Evolutionary conservation across 2,797 vertebrate genomes (phyloP).

Genomic region (Halcyon badia): DNA sequence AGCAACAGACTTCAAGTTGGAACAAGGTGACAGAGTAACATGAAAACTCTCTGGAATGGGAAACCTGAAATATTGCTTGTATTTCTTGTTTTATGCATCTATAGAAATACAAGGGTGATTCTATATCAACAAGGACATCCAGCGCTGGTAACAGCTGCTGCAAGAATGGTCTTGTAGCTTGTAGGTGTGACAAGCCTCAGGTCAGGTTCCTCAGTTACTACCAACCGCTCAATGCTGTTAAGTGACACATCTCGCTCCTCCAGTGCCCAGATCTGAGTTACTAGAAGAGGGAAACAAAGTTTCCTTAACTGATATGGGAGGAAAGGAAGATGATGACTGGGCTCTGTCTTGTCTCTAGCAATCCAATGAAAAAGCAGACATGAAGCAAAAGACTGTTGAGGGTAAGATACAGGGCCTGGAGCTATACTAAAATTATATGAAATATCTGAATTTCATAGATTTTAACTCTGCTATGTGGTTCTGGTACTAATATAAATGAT

Average conservation of each 20-base stretch:
- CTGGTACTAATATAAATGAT: not conserved
- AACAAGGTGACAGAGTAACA: not conserved
- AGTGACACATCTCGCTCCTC: not conserved
- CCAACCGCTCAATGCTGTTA: not conserved
- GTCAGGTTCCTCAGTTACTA: not conserved
- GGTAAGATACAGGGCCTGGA: not conserved
- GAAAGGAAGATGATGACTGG: not conserved
- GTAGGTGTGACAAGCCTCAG: not conserved
- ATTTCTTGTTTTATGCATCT: not conserved
- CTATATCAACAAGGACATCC: not conserved
- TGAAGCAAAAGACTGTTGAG: not conserved
- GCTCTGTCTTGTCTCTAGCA: not conserved
- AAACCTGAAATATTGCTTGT: not conserved
- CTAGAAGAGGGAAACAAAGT: conserved; percentile 5
- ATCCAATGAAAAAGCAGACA: not conserved
- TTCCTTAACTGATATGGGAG: not conserved
- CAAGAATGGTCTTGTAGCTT: not conserved
- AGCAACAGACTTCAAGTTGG: not conserved
- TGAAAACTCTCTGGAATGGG: not conserved
- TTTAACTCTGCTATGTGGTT: conserved; percentile 20
- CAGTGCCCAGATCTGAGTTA: not conserved
- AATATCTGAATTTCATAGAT: conserved; percentile 4
- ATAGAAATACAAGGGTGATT: not conserved
- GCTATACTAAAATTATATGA: conserved; percentile 9
- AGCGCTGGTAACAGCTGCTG: not conserved